Evolutionary conservation across 2,888 invertebrate species (phyloP).

Genomic region (Cephus pygmeus): DNA sequence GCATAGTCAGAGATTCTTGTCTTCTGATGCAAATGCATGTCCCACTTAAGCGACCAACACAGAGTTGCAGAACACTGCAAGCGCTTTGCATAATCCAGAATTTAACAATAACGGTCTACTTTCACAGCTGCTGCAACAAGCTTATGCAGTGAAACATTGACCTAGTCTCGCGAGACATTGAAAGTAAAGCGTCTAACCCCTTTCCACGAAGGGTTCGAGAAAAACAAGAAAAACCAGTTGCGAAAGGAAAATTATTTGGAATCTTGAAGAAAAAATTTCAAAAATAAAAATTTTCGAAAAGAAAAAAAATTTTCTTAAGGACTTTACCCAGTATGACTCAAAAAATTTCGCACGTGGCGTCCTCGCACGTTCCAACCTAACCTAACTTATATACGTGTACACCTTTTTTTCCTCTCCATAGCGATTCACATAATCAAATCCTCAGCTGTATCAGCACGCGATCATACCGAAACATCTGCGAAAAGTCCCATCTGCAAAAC

Average conservation of each 20-base stretch:
- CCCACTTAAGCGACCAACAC: conserved; percentile 37
- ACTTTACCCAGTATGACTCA: not conserved
- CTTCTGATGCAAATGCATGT: conserved; percentile 49
- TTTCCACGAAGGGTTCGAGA: not conserved
- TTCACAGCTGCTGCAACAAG: conserved; percentile 27
- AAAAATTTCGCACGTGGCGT: not conserved
- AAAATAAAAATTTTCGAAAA: not conserved
- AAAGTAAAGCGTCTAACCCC: not conserved
- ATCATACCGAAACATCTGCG: conserved; percentile 30
- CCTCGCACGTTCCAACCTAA: not conserved
- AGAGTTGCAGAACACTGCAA: conserved; percentile 31
- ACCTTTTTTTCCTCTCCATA: not conserved
- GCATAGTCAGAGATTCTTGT: conserved; percentile 26
- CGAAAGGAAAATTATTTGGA: not conserved
- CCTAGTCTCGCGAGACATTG: conserved; percentile 45
- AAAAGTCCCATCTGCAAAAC: conserved; percentile 33
- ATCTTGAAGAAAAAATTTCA: no score
- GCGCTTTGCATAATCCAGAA: conserved; percentile 55
- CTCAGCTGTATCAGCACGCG: conserved; percentile 7
- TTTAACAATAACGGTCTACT: conserved; percentile 33
- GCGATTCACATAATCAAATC: not conserved
- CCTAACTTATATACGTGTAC: not conserved
- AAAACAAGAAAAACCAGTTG: not conserved
- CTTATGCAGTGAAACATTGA: conserved; percentile 42
- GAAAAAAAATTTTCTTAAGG: not conserved